Evolutionary conservation across 1,140 invertebrate genomes (phyloP), one percentile per base, ranked within the genome.

Genomic region (Theocolax elegans): DNA sequence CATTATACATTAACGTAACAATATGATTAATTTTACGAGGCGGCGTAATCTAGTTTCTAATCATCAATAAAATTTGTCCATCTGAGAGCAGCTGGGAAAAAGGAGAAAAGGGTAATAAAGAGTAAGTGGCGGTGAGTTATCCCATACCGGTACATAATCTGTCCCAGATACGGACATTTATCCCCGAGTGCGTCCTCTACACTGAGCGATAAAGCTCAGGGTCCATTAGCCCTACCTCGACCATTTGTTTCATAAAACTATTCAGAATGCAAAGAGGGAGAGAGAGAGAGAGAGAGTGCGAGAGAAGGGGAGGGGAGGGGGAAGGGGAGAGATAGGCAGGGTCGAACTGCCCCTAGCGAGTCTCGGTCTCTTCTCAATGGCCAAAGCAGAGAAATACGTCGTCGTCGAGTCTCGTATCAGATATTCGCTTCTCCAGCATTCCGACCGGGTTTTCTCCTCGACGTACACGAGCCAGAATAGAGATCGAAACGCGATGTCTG

Each of bases 401-500:
- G 15, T 31, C 2, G 19, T 40, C 8, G n/a, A 21, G 4, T 29
- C 40, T 17, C 21, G 38, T 42, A 53, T 64, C 62, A 53, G 62
- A 53, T 60, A 44, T 64, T 40, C 21, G 31, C 48, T 49, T 10
- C 25, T 21, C 12, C 44, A 25, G 40, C 35, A 35, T 35, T 35
- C 31, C 31, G 10, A 35, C 4, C 10, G 10, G 31, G 4, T 35
- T 35, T 35, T 35, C 31, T 35, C 31, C 31, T 4, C 4, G 31
- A 6, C 31, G 4, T 35, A 35, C 4, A 35, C 10, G 31, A 10
- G 4, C 31, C 29, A 65, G 69, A 74, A 74, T 72, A 72, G 69
- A 74, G 73, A 74, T 74, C 65, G 60, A 71, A 67, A 67, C 31
- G 69, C 69, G 69, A 74, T 74, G 68, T 74, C 72, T 74, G 60